Evolutionary conservation across 2,797 vertebrate species (phyloP).

Genomic region (Neostethus bicornis): DNA sequence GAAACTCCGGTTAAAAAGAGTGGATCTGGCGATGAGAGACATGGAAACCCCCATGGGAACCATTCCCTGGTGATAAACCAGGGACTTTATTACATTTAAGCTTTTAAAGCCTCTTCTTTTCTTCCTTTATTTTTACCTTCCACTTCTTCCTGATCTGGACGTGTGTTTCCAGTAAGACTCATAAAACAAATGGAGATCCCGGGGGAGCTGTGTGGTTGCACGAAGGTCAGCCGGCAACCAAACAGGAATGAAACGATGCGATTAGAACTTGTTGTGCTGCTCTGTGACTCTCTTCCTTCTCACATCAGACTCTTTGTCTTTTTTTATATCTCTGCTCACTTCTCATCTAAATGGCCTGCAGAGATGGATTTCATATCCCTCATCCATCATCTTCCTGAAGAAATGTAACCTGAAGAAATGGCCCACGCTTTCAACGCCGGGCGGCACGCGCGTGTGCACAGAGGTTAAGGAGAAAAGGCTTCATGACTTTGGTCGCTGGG

Average conservation of each 20-base stretch:
- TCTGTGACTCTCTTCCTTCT: background rate
- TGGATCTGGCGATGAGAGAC: no score
- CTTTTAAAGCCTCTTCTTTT: no score
- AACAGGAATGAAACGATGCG: background rate
- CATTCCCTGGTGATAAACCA: no score
- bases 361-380: constrained; percentile 58
- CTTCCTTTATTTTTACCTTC: background rate
- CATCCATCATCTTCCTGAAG: constrained; percentile 64
- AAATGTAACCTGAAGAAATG: constrained; percentile 61
- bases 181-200: constrained; percentile 4
- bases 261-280: constrained; percentile 2
- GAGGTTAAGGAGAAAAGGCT: constrained; percentile 59
- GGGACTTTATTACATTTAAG: no score
- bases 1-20: no score
- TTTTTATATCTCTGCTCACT: constrained; percentile 29
- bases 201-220: background rate
- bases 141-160: background rate
- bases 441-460: background rate
- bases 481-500: no score
- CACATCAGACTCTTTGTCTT: background rate
- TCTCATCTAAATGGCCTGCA: constrained; percentile 49
- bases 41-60: no score
- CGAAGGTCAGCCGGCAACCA: constrained; percentile 8
- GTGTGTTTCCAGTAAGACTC: background rate
- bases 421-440: constrained; percentile 40